Conservation (phyloP, 1,140 invertebrate genomes). For the Popillia japonica region DNA sequence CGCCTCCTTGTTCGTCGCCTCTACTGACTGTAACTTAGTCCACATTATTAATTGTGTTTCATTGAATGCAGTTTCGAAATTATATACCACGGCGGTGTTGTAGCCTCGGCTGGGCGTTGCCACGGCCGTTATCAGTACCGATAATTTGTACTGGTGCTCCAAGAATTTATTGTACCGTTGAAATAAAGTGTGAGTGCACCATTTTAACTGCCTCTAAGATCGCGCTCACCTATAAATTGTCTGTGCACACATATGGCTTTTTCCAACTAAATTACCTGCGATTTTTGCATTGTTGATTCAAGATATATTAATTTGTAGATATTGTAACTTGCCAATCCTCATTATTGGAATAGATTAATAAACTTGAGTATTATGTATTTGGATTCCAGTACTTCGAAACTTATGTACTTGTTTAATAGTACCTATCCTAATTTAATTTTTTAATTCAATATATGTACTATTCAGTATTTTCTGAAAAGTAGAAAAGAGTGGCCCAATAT, state of each 20-base stretch:
- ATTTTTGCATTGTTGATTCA: slow-evolving; percentile 10
- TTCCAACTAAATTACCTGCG: not conserved
- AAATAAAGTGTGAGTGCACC: slow-evolving; percentile 30
- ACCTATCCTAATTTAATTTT: too few relatives aligned
- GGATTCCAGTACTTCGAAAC: too few relatives aligned
- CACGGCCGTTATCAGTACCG: slow-evolving; percentile 28
- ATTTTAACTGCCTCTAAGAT: slow-evolving; percentile 27
- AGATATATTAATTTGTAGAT: not conserved
- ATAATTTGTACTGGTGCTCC: slow-evolving; percentile 24
- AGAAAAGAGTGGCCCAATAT: too few relatives aligned
- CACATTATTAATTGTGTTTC: slow-evolving; percentile 38
- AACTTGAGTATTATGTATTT: too few relatives aligned
- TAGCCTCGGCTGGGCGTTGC: slow-evolving; percentile 28
- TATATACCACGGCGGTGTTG: slow-evolving; percentile 26
- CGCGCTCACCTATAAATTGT: slow-evolving; percentile 22
- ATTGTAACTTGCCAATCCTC: not conserved
- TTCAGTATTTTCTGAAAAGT: too few relatives aligned
- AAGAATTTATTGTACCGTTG: slow-evolving; percentile 32
- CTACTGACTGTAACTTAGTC: slow-evolving; percentile 30
- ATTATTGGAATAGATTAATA: too few relatives aligned
- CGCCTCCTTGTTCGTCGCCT: slow-evolving; percentile 7
- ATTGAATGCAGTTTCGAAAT: slow-evolving; percentile 39
- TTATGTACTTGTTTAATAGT: too few relatives aligned
- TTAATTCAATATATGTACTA: too few relatives aligned
- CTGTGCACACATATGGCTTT: not conserved